Conservation (phyloP, 2,888 invertebrate species). For the Brachyopa scutellaris region DNA sequence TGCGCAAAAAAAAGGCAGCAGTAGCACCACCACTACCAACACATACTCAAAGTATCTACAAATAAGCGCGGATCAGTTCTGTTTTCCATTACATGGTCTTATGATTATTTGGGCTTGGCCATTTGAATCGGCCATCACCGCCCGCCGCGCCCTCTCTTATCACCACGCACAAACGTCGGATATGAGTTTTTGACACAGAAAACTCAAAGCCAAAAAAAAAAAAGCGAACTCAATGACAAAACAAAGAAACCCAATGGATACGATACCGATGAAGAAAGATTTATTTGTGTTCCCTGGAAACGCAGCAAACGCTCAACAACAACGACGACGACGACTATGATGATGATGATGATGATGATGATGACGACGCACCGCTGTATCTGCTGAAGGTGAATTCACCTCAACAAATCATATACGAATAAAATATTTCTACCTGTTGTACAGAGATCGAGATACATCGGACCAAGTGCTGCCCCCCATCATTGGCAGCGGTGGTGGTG, state of each 20-base stretch:
- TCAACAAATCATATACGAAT: constrained; percentile 68
- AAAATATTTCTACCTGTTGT: constrained; percentile 71
- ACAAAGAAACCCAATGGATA: constrained; percentile 54
- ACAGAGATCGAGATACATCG: constrained; percentile 61
- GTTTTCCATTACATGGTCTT: constrained; percentile 41
- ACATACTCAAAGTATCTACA: constrained; percentile 32
- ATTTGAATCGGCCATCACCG: constrained; percentile 31
- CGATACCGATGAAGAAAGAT: constrained; percentile 27
- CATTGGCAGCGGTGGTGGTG: constrained; percentile 7
- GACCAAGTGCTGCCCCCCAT: constrained; percentile 62
- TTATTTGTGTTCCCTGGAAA: constrained; percentile 63
- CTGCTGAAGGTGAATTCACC: constrained; percentile 62
- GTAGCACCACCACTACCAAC: constrained; percentile 14
- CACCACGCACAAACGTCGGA: constrained; percentile 53
- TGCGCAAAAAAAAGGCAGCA: constrained; percentile 15
- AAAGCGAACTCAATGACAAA: constrained; percentile 62
- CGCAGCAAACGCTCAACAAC: constrained; percentile 43
- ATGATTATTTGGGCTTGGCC: constrained; percentile 70
- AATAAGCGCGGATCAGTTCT: constrained; percentile 50
- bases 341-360: constrained; percentile 40
- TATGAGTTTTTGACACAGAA: constrained; percentile 60
- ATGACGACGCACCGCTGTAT: neutral
- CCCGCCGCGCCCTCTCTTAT: constrained; percentile 35
- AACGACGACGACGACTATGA: constrained; percentile 17
- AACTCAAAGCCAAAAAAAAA: constrained; percentile 18